Conservation (phyloP, 2,113 vertebrate genomes). For the Dinomys branickii region DNA sequence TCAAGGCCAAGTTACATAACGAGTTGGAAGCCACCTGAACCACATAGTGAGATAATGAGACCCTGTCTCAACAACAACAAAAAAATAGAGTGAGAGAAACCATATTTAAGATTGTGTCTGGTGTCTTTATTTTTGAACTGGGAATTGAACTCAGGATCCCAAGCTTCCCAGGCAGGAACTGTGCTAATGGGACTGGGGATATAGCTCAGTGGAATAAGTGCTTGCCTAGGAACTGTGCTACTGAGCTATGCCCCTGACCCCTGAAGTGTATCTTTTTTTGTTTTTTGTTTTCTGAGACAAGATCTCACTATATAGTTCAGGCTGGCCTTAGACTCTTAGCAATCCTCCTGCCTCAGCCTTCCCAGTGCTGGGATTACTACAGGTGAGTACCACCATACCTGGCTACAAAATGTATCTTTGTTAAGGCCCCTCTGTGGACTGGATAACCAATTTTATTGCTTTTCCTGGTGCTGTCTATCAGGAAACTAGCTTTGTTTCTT, state of each 20-base stretch:
- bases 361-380: not conserved
- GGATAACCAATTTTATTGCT: not conserved
- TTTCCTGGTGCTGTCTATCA: not conserved
- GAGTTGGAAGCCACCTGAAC: not conserved
- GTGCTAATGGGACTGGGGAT: too few relatives aligned
- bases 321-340: not conserved
- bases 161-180: too few relatives aligned
- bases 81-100: not conserved
- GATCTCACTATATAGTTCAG: not conserved
- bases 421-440: not conserved
- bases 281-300: not conserved
- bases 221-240: too few relatives aligned
- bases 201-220: too few relatives aligned
- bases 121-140: too few relatives aligned
- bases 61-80: not conserved
- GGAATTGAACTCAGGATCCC: too few relatives aligned
- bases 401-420: not conserved
- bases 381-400: not conserved
- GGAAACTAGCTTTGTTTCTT: not conserved
- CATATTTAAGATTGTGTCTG: not conserved
- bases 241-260: too few relatives aligned
- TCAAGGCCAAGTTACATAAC: not conserved
- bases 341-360: not conserved
- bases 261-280: not conserved
- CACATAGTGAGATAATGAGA: not conserved